phyloP scores from a whole-genome alignment of 2,113 vertebrate species.

The Fulica atra region DNA sequence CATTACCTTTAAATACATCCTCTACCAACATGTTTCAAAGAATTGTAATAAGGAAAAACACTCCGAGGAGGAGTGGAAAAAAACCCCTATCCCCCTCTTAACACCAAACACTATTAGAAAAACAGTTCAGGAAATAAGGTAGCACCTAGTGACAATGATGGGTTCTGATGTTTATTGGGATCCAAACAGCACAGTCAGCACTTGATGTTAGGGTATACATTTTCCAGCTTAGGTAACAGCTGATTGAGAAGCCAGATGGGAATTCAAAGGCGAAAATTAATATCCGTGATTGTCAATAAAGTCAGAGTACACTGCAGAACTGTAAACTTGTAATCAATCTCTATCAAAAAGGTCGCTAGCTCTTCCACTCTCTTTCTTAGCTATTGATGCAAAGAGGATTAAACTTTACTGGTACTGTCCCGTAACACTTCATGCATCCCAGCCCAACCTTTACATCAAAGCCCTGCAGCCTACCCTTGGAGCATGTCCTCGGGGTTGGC shows the following conservation, averaged over 20 bases:
- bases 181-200: background rate
- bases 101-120: background rate
- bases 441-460: background rate
- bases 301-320: background rate
- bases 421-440: background rate
- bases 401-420: background rate
- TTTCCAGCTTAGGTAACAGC: background rate
- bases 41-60: background rate
- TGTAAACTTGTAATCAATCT: background rate
- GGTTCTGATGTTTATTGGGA: background rate
- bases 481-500: background rate
- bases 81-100: background rate
- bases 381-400: background rate
- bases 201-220: background rate
- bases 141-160: background rate
- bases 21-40: background rate
- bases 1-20: background rate
- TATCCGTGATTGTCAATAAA: background rate
- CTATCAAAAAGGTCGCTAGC: background rate
- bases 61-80: background rate
- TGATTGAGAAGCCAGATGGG: background rate
- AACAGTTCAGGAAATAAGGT: background rate
- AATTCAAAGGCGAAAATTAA: background rate
- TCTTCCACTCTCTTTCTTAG: background rate
- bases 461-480: background rate